Conservation (phyloP, 1,140 invertebrate species). For the Sarcophaga peregrina region DNA sequence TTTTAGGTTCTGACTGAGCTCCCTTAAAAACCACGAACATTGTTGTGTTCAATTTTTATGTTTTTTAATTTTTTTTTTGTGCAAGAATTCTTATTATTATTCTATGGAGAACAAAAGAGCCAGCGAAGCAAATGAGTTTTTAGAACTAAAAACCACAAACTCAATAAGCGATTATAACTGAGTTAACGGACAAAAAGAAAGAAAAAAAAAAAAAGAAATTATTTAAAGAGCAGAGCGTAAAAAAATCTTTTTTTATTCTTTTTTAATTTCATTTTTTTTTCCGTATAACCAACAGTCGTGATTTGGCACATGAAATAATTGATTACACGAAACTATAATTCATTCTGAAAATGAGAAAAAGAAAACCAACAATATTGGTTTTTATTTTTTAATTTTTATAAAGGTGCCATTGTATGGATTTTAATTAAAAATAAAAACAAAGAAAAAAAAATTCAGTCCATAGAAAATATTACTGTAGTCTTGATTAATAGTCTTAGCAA, state of each 20-base stretch:
- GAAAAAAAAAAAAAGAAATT: neutral
- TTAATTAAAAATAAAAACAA: too few species aligned
- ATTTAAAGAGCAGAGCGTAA: neutral
- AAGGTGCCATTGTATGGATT: neutral
- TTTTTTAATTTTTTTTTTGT: too few species aligned
- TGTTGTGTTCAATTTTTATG: neutral
- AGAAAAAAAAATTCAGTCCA: too few species aligned
- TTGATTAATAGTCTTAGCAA: too few species aligned
- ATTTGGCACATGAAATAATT: conserved; percentile 15
- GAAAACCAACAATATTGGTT: neutral
- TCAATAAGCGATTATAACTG: conserved; percentile 7
- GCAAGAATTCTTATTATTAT: neutral
- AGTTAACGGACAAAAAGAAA: neutral
- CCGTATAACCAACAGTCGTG: neutral
- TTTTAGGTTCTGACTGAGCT: neutral
- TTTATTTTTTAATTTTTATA: too few species aligned
- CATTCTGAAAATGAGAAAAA: neutral
- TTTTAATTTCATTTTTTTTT: neutral
- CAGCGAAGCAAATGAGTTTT: conserved; percentile 4
- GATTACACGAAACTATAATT: conserved; percentile 10
- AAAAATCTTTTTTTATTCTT: neutral
- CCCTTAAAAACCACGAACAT: neutral
- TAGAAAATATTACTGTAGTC: too few species aligned
- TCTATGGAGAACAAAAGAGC: neutral
- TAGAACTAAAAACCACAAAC: neutral